These are phyloP conservation scores for Eristalinus aeneus DNA, from an alignment of 2,888 invertebrate genomes.

Conservation along the genomic window DNA sequence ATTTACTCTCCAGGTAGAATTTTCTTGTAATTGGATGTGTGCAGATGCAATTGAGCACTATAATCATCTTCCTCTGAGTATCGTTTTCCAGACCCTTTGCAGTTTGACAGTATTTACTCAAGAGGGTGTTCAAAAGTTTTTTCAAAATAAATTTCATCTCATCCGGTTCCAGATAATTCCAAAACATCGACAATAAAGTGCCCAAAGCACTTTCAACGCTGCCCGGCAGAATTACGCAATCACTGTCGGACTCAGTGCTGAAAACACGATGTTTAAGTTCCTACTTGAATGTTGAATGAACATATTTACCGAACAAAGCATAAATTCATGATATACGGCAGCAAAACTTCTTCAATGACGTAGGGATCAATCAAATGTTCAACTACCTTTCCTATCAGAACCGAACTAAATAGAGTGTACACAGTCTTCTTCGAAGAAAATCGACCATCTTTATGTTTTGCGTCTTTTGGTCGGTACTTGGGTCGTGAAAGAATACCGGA, in stretches of 20 bases:
- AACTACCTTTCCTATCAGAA: conserved; percentile 84
- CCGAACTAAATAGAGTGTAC: conserved; percentile 82
- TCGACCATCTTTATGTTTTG: conserved; percentile 56
- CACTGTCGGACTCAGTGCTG: conserved; percentile 75
- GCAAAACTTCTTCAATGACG: conserved; percentile 86
- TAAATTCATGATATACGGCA: conserved; percentile 81
- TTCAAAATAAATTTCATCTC: conserved; percentile 78
- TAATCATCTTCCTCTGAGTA: conserved; percentile 81
- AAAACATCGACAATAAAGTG: conserved; percentile 77
- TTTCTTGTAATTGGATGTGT: conserved; percentile 82
- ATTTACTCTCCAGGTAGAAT: conserved; percentile 81
- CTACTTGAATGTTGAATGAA: not conserved
- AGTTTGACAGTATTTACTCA: conserved; percentile 76
- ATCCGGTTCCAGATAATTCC: conserved; percentile 79
- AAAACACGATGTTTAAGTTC: not conserved
- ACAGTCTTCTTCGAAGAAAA: conserved; percentile 81
- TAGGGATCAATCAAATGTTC: conserved; percentile 85
- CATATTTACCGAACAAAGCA: conserved; percentile 73
- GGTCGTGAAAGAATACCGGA: conserved; percentile 76
- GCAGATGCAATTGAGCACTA: conserved; percentile 81
- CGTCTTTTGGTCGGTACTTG: conserved; percentile 72
- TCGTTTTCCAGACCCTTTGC: conserved; percentile 78
- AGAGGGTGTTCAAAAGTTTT: conserved; percentile 77
- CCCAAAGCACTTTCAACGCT: conserved; percentile 76
- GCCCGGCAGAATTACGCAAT: conserved; percentile 74